Evolutionary conservation across 2,797 vertebrate species (phyloP), one percentile per base, ranked within the genome.

Genomic region (Cyprinella venusta): DNA sequence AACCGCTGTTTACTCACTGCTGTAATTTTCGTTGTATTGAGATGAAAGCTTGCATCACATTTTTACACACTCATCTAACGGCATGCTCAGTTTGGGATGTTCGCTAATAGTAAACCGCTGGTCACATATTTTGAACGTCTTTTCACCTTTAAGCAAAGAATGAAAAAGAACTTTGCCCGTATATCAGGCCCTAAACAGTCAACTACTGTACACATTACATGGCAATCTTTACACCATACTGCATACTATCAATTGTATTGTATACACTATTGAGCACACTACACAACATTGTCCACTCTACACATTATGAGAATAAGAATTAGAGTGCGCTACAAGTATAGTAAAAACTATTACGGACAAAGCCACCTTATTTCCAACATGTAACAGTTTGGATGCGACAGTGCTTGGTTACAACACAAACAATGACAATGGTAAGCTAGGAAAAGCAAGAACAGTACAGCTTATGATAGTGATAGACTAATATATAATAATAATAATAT

Each of bases 191-290:
- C 26, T 26, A 6, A 26, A 61, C 24, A 61, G 24, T 15, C 24
- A 59, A 24, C 56, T 80, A 59, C n/a, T n/a, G n/a, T n/a, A n/a
- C 30, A 67, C 19, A 12, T 36, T 68, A 26, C 64, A 56, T 56
- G 24, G 16, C 50, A 59, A 3, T 80, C 65, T 70, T 70, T 33
- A 26, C n/a, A 24, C n/a, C n/a, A 42, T 38, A 38, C 50, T 50
- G 63, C 65, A 68, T 21, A 68, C 48, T 67, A 24, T 68, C 54
- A 79, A 38, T 36, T 56, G 52, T 56, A 54, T 8, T 24, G 64
- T 16, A 33, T 45, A 59, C 36, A n/a, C 52, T 71, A 76, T 50
- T 36, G 50, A 72, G 83, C 24, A 75, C 30, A 81, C 30, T 67
- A 63, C 45, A 50, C 40, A 59, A 78, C 40, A 65, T 33, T 30